These are phyloP conservation scores for Nymphalis c-album DNA, from an alignment of 2,888 invertebrate species.

Conservation along the genomic window DNA sequence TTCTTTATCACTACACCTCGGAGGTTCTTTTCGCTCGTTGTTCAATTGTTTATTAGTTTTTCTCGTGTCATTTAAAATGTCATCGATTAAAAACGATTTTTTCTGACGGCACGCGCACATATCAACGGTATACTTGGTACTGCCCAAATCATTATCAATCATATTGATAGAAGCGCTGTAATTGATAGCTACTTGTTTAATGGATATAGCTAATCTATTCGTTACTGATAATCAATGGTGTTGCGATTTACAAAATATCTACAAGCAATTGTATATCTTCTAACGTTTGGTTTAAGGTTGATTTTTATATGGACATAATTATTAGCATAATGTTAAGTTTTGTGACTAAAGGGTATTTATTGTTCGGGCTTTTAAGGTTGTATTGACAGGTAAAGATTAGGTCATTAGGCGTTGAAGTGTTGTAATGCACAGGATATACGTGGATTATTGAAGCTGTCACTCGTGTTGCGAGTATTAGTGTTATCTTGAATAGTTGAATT, in stretches of 20 bases:
- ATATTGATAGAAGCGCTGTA: constrained; percentile 63
- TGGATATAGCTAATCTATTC: constrained; percentile 67
- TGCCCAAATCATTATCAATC: constrained; percentile 70
- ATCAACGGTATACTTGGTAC: constrained; percentile 56
- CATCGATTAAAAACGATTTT: constrained; percentile 71
- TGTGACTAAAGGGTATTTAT: constrained; percentile 20
- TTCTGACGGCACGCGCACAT: constrained; percentile 77
- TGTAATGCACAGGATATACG: constrained; percentile 32
- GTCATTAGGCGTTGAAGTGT: constrained; percentile 38
- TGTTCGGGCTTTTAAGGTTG: constrained; percentile 42
- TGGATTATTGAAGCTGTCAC: constrained; percentile 39
- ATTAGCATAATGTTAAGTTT: constrained; percentile 5
- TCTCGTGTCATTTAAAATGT: constrained; percentile 64
- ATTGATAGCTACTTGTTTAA: constrained; percentile 79
- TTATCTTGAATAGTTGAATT: constrained; percentile 9
- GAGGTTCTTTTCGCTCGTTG: constrained; percentile 53
- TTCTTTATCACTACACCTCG: constrained; percentile 46
- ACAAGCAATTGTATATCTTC: constrained; percentile 12
- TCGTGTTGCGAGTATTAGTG: constrained; percentile 12
- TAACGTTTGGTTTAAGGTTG: neutral
- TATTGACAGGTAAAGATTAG: constrained; percentile 45
- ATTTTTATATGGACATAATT: neutral
- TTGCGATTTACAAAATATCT: neutral
- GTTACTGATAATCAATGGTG: constrained; percentile 42
- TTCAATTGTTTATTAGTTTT: constrained; percentile 58